Evolutionary conservation across 2,888 invertebrate species (phyloP), one percentile per base, ranked within the genome.

Genomic region (Dexiosoma caninum): DNA sequence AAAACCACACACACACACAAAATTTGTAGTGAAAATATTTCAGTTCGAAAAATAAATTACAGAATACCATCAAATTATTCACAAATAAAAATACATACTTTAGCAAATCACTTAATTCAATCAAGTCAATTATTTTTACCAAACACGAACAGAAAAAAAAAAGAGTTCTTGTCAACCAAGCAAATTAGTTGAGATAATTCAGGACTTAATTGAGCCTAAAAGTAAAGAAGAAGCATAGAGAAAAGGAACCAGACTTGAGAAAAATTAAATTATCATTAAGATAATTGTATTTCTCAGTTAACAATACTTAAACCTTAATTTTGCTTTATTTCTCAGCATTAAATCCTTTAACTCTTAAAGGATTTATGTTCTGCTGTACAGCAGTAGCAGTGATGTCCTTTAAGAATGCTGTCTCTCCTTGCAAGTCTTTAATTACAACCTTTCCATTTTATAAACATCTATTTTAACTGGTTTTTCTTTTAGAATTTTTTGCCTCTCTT

Each of bases 281-380:
- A 55, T 76, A 76, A 76, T 62, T 35, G 55, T 62, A 37, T 76
- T 62, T 76, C 76, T 76, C 53, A 76, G 67, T 69, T 76, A 69
- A 62, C 69, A 60, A 37, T 53, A 62, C 69, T 51, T 37, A 53
- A 59, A 37, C 21, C 27, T 35, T 37, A 53, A 35, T 53, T 57
- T 76, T 7, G 7, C 62, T 51, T 76, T 21, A 55, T 69, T 57
- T 32, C 35, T 51, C 19, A n/a, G 44, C 42, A 44, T 66, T 64
- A 75, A 75, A 70, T 75, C 67, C 76, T 71, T 72, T 72, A 67
- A 30, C 35, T 75, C 60, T 72, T 81, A 37, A 76, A 77, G 67
- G 55, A 77, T 81, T 77, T 64, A 72, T 72, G 49, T 46, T 70
- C 16, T 42, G 14, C 32, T 57, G 12, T 23, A 5, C 51, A 14